Conservation (phyloP, 2,113 vertebrate species). For the Vimba vimba region DNA sequence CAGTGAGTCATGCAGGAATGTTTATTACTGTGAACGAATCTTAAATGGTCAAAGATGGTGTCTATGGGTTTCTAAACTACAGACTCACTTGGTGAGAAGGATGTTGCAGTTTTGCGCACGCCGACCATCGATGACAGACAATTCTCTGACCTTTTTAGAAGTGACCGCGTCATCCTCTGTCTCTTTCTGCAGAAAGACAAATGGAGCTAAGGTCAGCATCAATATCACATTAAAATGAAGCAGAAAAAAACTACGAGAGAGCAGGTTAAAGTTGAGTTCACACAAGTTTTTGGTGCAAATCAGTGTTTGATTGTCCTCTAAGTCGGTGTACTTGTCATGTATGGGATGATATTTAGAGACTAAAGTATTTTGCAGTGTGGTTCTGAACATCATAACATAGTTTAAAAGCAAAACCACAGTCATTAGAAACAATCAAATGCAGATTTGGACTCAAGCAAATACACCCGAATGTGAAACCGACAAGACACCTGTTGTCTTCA, state of each 20-base stretch:
- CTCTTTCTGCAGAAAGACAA: slow-evolving; percentile 85
- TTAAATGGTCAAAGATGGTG: slow-evolving; percentile 16
- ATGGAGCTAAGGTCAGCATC: background rate
- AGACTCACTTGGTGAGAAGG: slow-evolving; percentile 90
- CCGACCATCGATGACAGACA: slow-evolving; percentile 95
- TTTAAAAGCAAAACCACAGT: background rate
- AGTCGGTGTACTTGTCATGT: background rate
- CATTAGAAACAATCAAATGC: background rate
- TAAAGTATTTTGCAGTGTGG: background rate
- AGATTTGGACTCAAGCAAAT: background rate
- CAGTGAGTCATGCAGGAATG: slow-evolving; percentile 18
- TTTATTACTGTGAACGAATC: slow-evolving; percentile 26
- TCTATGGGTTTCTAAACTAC: background rate
- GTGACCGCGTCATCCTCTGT: slow-evolving; percentile 89
- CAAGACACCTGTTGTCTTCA: slow-evolving; percentile 22
- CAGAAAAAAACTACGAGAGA: background rate
- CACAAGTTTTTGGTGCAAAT: background rate
- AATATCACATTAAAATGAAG: background rate
- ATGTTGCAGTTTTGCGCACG: slow-evolving; percentile 99
- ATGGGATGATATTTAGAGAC: background rate
- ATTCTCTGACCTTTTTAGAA: slow-evolving; percentile 93
- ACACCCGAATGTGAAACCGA: background rate
- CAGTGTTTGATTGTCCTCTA: background rate
- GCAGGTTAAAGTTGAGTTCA: background rate
- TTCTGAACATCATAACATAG: background rate